Percentiles rank a stretch among this genome's conserved stretches.
Evolutionary conservation across 2,888 invertebrate species (phyloP).

Genomic region (Himalopsyche kuldschensis): DNA sequence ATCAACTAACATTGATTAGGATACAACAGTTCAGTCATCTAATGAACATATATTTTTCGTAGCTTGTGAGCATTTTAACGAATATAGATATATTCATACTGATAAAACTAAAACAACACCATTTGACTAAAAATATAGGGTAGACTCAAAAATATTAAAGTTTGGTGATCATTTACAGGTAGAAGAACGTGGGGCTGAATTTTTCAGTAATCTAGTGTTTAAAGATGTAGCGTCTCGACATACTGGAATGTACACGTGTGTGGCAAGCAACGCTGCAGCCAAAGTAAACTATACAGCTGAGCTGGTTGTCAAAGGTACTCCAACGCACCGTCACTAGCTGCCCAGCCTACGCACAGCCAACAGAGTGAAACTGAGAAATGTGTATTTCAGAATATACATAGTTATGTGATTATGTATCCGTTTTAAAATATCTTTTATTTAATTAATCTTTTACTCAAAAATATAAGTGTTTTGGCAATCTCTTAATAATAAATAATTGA

Average conservation of each 20-base stretch:
- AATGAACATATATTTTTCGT: too few species aligned
- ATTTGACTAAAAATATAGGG: too few species aligned
- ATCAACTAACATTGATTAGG: too few species aligned
- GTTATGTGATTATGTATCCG: too few species aligned
- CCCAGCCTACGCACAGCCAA: slow-evolving; percentile 6
- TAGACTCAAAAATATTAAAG: background rate
- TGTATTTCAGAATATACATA: background rate
- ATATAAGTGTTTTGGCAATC: background rate
- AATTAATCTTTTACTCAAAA: background rate
- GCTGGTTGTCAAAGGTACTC: slow-evolving; percentile 73
- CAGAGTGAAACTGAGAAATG: background rate
- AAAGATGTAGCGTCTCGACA: slow-evolving; percentile 72
- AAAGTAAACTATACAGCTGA: slow-evolving; percentile 74
- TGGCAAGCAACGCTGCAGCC: slow-evolving; percentile 73
- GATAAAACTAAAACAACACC: too few species aligned
- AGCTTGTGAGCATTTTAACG: too few species aligned
- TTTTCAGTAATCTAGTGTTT: slow-evolving; percentile 75
- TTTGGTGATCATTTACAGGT: slow-evolving; percentile 51
- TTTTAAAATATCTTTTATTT: too few species aligned
- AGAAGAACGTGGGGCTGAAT: slow-evolving; percentile 71
- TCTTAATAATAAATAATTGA: background rate
- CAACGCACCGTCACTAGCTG: slow-evolving; percentile 10
- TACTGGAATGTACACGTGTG: slow-evolving; percentile 74
- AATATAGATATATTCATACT: too few species aligned
- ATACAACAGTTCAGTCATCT: too few species aligned